These are phyloP conservation scores for Illadopsis cleaveri DNA, from an alignment of 2,113 vertebrate genomes.

Conservation along the genomic window DNA sequence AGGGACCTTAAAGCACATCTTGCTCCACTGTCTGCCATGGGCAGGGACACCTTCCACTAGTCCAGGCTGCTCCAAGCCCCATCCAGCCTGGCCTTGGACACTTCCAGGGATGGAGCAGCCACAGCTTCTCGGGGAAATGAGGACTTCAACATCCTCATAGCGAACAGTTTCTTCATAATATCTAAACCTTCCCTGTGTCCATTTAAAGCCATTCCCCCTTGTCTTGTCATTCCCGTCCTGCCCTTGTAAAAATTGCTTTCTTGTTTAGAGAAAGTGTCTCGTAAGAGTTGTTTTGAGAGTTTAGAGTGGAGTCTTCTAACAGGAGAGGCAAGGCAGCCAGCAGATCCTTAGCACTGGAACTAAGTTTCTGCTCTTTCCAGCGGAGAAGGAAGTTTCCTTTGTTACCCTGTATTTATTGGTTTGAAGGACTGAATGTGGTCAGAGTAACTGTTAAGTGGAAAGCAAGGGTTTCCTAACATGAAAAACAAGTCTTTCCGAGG, in stretches of 20 bases:
- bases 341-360: background rate
- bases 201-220: background rate
- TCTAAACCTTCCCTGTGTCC: background rate
- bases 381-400: background rate
- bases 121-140: background rate
- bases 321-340: background rate
- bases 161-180: background rate
- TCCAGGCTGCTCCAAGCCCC: background rate
- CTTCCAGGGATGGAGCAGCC: background rate
- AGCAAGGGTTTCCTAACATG: background rate
- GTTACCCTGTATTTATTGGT: background rate
- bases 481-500: background rate
- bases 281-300: background rate
- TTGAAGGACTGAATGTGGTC: background rate
- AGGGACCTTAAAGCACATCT: background rate
- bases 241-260: background rate
- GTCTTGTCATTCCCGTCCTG: background rate
- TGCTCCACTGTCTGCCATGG: background rate
- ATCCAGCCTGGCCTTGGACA: background rate
- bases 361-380: background rate
- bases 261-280: background rate
- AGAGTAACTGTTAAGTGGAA: background rate
- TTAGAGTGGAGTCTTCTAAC: background rate
- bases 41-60: background rate
- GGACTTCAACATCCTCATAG: background rate